phyloP scores from a whole-genome alignment of 2,888 invertebrate species.

The Amorpha juglandis region DNA sequence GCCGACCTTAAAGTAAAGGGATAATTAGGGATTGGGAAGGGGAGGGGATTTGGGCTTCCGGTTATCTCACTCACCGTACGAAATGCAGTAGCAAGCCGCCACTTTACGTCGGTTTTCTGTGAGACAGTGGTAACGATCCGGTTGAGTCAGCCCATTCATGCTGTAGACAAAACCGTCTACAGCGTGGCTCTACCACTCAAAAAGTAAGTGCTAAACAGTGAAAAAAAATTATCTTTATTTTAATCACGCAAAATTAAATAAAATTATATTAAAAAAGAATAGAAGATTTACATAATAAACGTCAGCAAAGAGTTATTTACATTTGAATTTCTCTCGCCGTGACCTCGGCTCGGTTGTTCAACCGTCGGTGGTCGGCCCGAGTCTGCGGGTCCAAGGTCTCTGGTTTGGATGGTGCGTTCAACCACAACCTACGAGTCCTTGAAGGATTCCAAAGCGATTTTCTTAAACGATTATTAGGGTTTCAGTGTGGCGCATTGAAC shows the following conservation, averaged over 20 bases:
- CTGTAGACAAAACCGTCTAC: too few species aligned
- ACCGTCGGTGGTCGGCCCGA: constrained; percentile 35
- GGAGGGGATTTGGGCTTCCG: too few species aligned
- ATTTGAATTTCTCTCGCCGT: constrained; percentile 35
- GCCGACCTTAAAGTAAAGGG: too few species aligned
- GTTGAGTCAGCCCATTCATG: too few species aligned
- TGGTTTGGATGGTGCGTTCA: constrained; percentile 35
- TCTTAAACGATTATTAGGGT: not conserved
- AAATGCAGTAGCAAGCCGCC: too few species aligned
- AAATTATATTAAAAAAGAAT: not conserved
- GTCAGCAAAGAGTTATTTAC: not conserved
- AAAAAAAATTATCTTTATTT: too few species aligned
- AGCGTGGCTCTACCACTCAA: too few species aligned
- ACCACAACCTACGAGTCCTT: constrained; percentile 39
- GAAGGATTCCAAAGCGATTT: not conserved
- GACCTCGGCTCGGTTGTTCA: constrained; percentile 57
- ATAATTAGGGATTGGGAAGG: too few species aligned
- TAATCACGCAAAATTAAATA: not conserved
- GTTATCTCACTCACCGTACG: too few species aligned
- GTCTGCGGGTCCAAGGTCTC: constrained; percentile 19
- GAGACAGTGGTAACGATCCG: too few species aligned
- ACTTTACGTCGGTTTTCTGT: too few species aligned
- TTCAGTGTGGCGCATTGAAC: not conserved
- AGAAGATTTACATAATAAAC: not conserved
- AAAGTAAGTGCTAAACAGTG: too few species aligned